These are phyloP conservation scores for Lepilemur septentrionalis DNA, from an alignment of 2,797 vertebrate species.

Conservation along the genomic window DNA sequence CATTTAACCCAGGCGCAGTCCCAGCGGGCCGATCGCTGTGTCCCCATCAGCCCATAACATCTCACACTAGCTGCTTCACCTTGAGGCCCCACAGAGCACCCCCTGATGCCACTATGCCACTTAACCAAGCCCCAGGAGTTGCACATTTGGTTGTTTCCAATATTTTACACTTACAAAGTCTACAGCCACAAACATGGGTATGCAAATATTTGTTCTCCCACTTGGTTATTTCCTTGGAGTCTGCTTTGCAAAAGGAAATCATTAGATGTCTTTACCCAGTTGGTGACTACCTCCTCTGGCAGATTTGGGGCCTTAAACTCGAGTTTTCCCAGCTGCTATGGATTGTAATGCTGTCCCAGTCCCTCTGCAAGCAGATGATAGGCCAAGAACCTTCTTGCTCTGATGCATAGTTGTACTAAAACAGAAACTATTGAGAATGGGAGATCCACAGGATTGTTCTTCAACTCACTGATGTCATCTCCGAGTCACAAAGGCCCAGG, in stretches of 20 bases:
- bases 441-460: neutral
- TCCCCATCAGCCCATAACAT: neutral
- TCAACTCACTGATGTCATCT: neutral
- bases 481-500: neutral
- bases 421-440: neutral
- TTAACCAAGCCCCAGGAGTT: neutral
- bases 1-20: neutral
- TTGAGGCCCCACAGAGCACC: neutral
- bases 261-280: neutral
- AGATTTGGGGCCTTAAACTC: neutral
- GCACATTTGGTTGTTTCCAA: neutral
- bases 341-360: neutral
- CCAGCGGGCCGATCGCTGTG: neutral
- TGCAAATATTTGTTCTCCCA: conserved; percentile 5
- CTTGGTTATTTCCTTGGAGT: conserved; percentile 15
- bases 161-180: neutral
- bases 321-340: neutral
- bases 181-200: neutral
- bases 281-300: neutral
- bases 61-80: neutral
- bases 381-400: neutral
- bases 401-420: neutral
- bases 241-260: conserved; percentile 19
- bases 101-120: too few species aligned
- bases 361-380: neutral